Base-by-base conservation (phyloP, 2,797 vertebrate genomes). In the Euphonia xanthogaster region DNA sequence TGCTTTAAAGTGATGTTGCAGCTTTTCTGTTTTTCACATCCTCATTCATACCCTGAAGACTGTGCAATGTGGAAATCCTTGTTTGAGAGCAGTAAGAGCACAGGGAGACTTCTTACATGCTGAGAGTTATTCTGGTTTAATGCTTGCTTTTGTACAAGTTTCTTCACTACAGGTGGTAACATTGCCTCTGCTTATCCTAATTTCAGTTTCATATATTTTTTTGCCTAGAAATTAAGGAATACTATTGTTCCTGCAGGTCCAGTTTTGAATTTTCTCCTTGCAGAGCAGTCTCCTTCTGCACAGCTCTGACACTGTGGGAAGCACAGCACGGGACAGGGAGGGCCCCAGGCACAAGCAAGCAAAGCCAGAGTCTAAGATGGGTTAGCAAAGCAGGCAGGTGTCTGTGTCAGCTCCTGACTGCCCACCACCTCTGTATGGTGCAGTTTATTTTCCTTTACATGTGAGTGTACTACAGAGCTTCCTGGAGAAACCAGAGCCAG, bases 361-460 rank as follows among this genome's bases (percentile, higher is more conserved):
- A 81, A 91, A 95, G 96, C 82, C 79, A 86, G 55, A 58, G 44
- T 57, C 62, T 67, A 62, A 84, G 62, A 17, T 8, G 3, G n/a
- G 70, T 96, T 94, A 97, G 94, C 53, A 96, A 95, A 96, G 95
- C 94, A 94, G 88, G 87, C 76, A 70, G 1, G 2, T 24, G 35
- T 60, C 0, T 14, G 14, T 53, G n/a, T 58, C 78, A 22, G 10
- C 10, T 47, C 58, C 75, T 74, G 31, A 10, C 10, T 55, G 21
- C 1, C 21, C 30, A 6, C 17, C 25, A 20, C 6, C 3, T 33
- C 55, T 50, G 24, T 21, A 54, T 2, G 9, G 14, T 12, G n/a
- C 33, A 30, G 8, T 18, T 77, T 47, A 35, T 80, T 78, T 51
- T 67, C 35, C 44, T 68, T 35, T 40, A 35, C 1, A 1, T 1